Evolutionary conservation across 2,113 vertebrate genomes (phyloP).

Genomic region (Phoxinus phoxinus): DNA sequence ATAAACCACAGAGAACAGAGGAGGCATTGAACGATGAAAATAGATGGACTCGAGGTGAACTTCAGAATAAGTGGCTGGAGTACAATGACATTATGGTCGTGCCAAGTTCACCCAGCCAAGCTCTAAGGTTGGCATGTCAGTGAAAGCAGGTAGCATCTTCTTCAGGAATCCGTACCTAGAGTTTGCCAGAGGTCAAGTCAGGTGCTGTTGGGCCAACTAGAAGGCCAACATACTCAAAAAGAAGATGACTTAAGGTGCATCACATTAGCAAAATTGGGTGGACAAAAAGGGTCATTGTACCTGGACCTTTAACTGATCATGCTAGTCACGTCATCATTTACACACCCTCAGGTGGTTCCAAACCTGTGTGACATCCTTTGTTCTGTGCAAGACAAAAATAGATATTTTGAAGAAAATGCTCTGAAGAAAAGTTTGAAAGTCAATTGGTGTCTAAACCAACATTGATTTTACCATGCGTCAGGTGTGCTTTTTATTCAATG

Average conservation of each 20-base stretch:
- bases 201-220: background rate
- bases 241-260: background rate
- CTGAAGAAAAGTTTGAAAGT: too few species aligned
- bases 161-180: slow-evolving; percentile 50
- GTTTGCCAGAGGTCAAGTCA: slow-evolving; percentile 45
- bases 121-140: slow-evolving; percentile 45
- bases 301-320: too few species aligned
- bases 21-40: slow-evolving; percentile 49
- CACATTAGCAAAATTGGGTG: background rate
- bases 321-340: too few species aligned
- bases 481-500: too few species aligned
- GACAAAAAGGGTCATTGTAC: background rate
- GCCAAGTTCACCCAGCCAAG: slow-evolving; percentile 2
- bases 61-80: slow-evolving; percentile 36
- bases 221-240: background rate
- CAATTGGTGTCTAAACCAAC: too few species aligned
- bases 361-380: too few species aligned
- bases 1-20: slow-evolving; percentile 48
- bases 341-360: too few species aligned
- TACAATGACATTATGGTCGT: slow-evolving; percentile 25
- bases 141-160: slow-evolving; percentile 48
- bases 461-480: too few species aligned
- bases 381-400: too few species aligned
- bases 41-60: slow-evolving; percentile 53
- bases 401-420: too few species aligned